Percentiles rank a stretch among this genome's conserved stretches.
Evolutionary conservation across 2,797 vertebrate species (phyloP).

Genomic region (Cyprinodon diabolis): DNA sequence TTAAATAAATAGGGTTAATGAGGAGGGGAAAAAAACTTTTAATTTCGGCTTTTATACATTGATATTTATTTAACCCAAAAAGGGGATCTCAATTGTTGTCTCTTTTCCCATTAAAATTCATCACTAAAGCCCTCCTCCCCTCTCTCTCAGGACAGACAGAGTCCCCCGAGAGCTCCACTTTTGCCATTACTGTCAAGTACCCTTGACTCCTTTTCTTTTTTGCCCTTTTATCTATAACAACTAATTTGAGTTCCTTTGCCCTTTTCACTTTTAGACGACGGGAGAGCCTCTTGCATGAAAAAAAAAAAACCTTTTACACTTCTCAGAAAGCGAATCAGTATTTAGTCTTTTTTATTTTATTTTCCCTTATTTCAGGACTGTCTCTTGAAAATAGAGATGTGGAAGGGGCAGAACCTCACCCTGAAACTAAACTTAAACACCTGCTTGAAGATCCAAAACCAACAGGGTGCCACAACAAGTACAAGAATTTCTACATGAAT

Average conservation of each 20-base stretch:
- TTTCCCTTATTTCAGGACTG: conserved; percentile 45
- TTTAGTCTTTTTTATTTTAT: conserved; percentile 57
- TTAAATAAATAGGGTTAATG: conserved; percentile 12
- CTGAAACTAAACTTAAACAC: background rate
- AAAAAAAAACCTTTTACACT: conserved; percentile 72
- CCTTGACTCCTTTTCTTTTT: conserved; percentile 94
- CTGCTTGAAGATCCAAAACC: background rate
- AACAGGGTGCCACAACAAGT: background rate
- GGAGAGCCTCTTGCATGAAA: conserved; percentile 79
- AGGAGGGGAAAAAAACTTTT: background rate
- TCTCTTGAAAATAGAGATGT: conserved; percentile 88
- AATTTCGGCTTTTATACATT: background rate
- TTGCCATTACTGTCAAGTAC: conserved; percentile 99
- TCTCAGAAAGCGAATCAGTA: conserved; percentile 78
- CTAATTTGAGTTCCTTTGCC: conserved; percentile 99
- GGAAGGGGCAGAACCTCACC: background rate
- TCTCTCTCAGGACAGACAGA: conserved; percentile 81
- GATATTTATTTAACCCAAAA: background rate
- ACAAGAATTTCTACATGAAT: background rate
- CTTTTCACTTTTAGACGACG: conserved; percentile 96
- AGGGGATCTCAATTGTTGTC: conserved; percentile 75
- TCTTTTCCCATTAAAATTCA: conserved; percentile 91
- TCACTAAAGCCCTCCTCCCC: conserved; percentile 78
- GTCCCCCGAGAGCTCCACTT: conserved; percentile 92
- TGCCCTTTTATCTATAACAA: conserved; percentile 99